Percentiles rank a stretch among this genome's conserved stretches.
Evolutionary conservation across 2,888 invertebrate species (phyloP).

Genomic region (Pemphredon lugubris): DNA sequence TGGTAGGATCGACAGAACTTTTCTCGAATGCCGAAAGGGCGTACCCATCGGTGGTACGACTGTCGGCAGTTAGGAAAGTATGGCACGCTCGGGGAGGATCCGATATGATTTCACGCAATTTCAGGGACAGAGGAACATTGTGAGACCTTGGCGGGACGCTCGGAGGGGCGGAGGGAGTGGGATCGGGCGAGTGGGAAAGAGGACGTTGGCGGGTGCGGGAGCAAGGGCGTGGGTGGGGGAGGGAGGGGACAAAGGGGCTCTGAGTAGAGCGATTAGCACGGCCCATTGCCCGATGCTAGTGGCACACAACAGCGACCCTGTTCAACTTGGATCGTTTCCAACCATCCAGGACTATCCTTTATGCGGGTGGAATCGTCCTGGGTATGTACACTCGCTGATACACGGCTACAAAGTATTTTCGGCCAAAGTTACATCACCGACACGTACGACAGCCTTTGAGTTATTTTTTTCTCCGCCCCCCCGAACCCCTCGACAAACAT

Average conservation of each 20-base stretch:
- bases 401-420: slow-evolving; percentile 41
- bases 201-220: too few relatives aligned
- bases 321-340: slow-evolving; percentile 78
- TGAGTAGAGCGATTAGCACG: slow-evolving; percentile 78
- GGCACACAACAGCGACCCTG: slow-evolving; percentile 74
- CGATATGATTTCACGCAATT: slow-evolving; percentile 76
- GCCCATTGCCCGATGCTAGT: slow-evolving; percentile 76
- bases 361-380: slow-evolving; percentile 57
- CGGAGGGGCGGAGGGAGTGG: slow-evolving; percentile 35
- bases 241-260: slow-evolving; percentile 66
- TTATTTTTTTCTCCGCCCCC: slow-evolving; percentile 7
- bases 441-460: neutral
- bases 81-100: slow-evolving; percentile 57
- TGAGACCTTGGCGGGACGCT: slow-evolving; percentile 47
- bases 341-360: slow-evolving; percentile 71
- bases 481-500: slow-evolving; percentile 2
- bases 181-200: slow-evolving; percentile 38
- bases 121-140: slow-evolving; percentile 61
- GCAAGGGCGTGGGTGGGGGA: too few relatives aligned
- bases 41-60: slow-evolving; percentile 54
- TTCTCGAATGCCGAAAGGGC: slow-evolving; percentile 63
- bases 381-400: slow-evolving; percentile 48
- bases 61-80: slow-evolving; percentile 62
- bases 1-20: slow-evolving; percentile 52
- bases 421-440: slow-evolving; percentile 1